A percentile compares a stretch with the other conserved stretches of the same genome.
Evolutionary conservation across 1,140 invertebrate genomes (phyloP).

Genomic region (Wasmannia auropunctata): DNA sequence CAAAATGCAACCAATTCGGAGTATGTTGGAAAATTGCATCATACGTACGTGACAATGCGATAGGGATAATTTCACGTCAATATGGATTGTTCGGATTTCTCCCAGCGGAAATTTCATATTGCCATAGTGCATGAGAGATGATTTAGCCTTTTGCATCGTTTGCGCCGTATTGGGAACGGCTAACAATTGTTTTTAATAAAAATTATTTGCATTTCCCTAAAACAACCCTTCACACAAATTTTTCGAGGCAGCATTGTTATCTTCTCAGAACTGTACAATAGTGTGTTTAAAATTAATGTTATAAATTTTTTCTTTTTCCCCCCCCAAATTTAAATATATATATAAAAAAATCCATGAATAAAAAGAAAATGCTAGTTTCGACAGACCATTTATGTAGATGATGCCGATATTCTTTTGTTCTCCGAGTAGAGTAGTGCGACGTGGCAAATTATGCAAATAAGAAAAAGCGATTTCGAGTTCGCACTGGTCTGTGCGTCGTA

Average conservation of each 20-base stretch:
- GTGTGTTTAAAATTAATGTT: not conserved
- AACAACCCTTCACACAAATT: not conserved
- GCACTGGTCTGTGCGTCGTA: slow-evolving; percentile 6
- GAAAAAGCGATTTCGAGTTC: slow-evolving; percentile 61
- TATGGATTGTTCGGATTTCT: slow-evolving; percentile 49
- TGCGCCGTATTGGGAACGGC: not conserved
- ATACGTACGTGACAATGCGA: slow-evolving; percentile 31
- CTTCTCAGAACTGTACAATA: not conserved
- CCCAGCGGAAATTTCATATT: slow-evolving; percentile 32
- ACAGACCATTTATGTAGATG: slow-evolving; percentile 25
- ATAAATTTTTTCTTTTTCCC: not conserved
- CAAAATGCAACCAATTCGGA: slow-evolving; percentile 33
- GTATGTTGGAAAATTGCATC: slow-evolving; percentile 54
- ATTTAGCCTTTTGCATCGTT: slow-evolving; percentile 1
- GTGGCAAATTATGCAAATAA: slow-evolving; percentile 67
- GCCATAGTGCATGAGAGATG: not conserved
- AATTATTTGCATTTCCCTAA: slow-evolving; percentile 18
- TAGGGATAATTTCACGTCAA: slow-evolving; percentile 54
- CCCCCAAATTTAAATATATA: not conserved
- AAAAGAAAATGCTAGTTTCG: not conserved
- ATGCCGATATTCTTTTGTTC: not conserved
- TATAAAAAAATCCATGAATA: not conserved
- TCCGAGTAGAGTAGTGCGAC: not conserved
- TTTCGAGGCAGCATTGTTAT: not conserved
- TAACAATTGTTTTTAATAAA: slow-evolving; percentile 29